Base-by-base conservation (phyloP, 2,113 vertebrate genomes). In the Formicarius rufipectus region DNA sequence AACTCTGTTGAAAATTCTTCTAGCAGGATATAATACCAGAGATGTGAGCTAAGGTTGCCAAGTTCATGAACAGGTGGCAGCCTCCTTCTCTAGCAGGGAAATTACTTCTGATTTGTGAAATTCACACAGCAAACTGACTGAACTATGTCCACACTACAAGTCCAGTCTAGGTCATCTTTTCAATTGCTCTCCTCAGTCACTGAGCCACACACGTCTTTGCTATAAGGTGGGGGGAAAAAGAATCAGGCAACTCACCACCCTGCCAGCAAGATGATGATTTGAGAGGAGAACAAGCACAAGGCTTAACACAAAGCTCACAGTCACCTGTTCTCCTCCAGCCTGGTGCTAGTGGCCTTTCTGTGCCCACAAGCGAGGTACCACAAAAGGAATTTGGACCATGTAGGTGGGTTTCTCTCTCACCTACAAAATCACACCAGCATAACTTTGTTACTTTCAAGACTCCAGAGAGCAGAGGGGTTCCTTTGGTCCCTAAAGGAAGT, bases 41-140 rank as follows among this genome's bases (percentile, higher is more conserved):
- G 50, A 55, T 37, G 35, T 2, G 20, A 87, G 62, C 63, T 21
- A 17, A 75, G 56, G 91, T 50, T 75, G 60, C 68, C 73, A 64
- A 71, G 42, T 9, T 75, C 83, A 60, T 1, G 19, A 64, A 23
- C 64, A 84, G 73, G 83, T 39, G n/a, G 55, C 83, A 93, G 76
- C 44, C 75, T 55, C 3, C 83, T 78, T 49, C 79, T 60, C 86
- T 91, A 31, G 39, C 66, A 91, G 66, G 50, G 62, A 94, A 73
- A 69, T 73, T 35, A 85, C 66, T 82, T 58, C 73, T 12, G 60
- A 72, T 84, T 71, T 53, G 18, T 49, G 37, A 42, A 84, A 89
- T 66, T 66, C 89, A 68, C 59, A 47, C 76, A 77, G 60, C 37
- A 86, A 55, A 89, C 20, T 7, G 37, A 20, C 50, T 4, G 33